These are phyloP conservation scores for Ditylenchus weischeri DNA, from an alignment of 2,888 invertebrate species.

Conservation along the genomic window DNA sequence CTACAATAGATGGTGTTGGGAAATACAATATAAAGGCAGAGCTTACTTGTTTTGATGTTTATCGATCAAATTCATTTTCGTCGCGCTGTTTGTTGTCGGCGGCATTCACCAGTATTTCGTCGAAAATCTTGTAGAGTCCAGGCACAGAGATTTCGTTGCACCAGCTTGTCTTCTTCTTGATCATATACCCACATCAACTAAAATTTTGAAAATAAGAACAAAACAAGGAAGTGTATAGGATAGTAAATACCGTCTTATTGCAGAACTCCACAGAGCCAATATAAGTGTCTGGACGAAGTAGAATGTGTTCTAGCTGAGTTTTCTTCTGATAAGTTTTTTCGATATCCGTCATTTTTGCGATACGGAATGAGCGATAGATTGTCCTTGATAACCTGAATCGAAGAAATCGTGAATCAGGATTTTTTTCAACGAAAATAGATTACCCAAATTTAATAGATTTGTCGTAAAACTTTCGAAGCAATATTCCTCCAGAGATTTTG, in stretches of 20 bases:
- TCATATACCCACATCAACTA: constrained; percentile 93
- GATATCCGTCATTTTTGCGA: constrained; percentile 62
- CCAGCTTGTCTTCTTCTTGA: constrained; percentile 71
- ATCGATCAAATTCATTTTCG: constrained; percentile 61
- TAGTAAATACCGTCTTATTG: constrained; percentile 39
- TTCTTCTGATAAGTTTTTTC: constrained; percentile 98
- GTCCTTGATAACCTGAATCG: no score
- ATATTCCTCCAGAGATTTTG: no score
- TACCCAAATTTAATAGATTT: no score
- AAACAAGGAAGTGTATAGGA: no score
- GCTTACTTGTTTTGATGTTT: constrained; percentile 68
- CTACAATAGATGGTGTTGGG: constrained; percentile 59
- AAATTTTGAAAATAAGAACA: constrained; percentile 14
- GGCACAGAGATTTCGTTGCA: constrained; percentile 87
- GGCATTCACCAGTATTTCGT: constrained; percentile 88
- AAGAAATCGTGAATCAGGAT: no score
- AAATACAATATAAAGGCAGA: background rate
- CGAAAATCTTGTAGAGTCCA: constrained; percentile 96
- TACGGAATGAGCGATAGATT: no score
- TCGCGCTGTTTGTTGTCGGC: constrained; percentile 58
- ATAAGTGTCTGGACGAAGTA: constrained; percentile 95
- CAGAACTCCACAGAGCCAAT: constrained; percentile 72
- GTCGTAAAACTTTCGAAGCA: no score
- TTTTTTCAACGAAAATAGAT: no score
- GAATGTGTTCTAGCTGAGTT: constrained; percentile 91